These are phyloP conservation scores for Anastrepha obliqua DNA, from an alignment of 1,140 invertebrate species.

Conservation along the genomic window DNA sequence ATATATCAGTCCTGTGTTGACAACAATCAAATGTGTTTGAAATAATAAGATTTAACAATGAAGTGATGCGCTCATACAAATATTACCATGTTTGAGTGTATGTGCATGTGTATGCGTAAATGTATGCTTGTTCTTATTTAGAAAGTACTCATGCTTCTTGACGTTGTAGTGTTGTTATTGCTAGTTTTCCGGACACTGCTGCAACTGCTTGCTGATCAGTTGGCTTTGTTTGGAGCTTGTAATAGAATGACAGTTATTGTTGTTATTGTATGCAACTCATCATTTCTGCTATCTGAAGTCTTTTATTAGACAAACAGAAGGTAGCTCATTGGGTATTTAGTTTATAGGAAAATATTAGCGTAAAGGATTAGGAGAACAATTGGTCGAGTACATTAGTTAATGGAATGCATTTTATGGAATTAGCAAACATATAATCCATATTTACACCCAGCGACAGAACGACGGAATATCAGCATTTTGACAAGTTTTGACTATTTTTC, in stretches of 20 bases:
- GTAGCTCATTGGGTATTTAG: too few species aligned
- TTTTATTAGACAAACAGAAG: too few species aligned
- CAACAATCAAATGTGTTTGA: not conserved
- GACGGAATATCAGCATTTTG: too few species aligned
- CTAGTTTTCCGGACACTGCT: not conserved
- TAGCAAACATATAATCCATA: too few species aligned
- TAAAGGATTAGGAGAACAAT: too few species aligned
- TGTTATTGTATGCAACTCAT: not conserved
- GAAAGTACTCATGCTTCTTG: not conserved
- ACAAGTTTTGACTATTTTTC: too few species aligned
- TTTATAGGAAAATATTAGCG: too few species aligned
- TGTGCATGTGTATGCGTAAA: not conserved
- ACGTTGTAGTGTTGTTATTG: not conserved
- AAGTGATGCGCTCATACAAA: not conserved
- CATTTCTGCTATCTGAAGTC: too few species aligned
- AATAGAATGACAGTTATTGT: not conserved
- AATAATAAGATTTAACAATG: not conserved
- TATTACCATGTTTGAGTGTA: not conserved
- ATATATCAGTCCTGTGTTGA: slow-evolving; percentile 21
- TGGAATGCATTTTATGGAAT: too few species aligned
- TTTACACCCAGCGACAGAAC: too few species aligned
- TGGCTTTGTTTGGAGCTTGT: not conserved
- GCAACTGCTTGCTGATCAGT: not conserved
- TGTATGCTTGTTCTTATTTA: not conserved
- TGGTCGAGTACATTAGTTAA: too few species aligned